These are phyloP conservation scores for Seriola aureovittata DNA, from an alignment of 2,113 vertebrate genomes.

Conservation along the genomic window DNA sequence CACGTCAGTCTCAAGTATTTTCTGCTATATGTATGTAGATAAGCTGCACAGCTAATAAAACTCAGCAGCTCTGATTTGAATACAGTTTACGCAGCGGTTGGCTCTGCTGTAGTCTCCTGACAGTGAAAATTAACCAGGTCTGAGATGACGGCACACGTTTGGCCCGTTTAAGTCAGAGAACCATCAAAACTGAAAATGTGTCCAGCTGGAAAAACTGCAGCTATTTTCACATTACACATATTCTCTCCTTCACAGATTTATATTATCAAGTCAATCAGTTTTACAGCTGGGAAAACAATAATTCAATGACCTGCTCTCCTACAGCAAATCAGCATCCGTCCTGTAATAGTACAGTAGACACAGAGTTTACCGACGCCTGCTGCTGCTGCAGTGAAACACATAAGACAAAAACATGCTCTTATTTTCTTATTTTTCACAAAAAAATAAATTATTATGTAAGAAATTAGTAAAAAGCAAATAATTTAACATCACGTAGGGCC, in stretches of 20 bases:
- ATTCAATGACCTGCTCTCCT: neutral
- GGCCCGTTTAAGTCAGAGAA: conserved; percentile 32
- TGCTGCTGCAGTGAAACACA: neutral
- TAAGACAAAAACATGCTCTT: too few relatives aligned
- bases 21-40: conserved; percentile 71
- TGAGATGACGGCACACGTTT: conserved; percentile 39
- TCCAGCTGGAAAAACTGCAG: neutral
- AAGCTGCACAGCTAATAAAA: conserved; percentile 25
- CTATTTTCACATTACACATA: neutral
- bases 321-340: neutral
- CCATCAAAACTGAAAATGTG: conserved; percentile 12
- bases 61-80: conserved; percentile 64
- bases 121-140: conserved; percentile 63
- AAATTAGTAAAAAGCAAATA: too few relatives aligned
- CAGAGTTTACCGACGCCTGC: neutral
- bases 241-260: conserved; percentile 4
- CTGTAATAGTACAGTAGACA: neutral
- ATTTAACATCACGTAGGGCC: too few relatives aligned
- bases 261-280: neutral
- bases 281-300: neutral
- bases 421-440: too few relatives aligned
- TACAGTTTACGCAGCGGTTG: conserved; percentile 55
- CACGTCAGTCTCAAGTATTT: conserved; percentile 43
- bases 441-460: too few relatives aligned
- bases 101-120: conserved; percentile 29